These are phyloP conservation scores for Plodia interpunctella DNA, from an alignment of 1,140 invertebrate genomes.

Conservation along the genomic window DNA sequence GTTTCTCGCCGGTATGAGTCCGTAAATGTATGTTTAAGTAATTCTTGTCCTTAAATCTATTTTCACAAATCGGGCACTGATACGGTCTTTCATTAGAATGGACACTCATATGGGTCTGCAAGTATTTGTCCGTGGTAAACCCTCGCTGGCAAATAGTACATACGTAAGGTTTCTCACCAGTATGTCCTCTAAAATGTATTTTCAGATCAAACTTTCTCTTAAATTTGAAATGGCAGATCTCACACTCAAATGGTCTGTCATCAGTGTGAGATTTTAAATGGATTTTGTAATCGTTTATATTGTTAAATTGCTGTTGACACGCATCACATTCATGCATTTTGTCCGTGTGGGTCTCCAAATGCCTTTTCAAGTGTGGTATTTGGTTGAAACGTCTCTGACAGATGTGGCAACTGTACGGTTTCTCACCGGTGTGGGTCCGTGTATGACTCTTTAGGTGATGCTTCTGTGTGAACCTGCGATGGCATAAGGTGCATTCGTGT, in stretches of 20 bases:
- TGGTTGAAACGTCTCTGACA: not conserved
- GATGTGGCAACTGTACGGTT: constrained; percentile 5
- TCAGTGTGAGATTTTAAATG: not conserved
- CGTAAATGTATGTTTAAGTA: constrained; percentile 1
- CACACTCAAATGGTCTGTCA: constrained; percentile 79
- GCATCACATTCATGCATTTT: constrained; percentile 80
- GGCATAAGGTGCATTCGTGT: not conserved
- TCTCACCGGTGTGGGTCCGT: constrained; percentile 3
- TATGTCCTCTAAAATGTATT: constrained; percentile 36
- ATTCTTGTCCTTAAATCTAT: constrained; percentile 1
- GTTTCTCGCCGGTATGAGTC: constrained; percentile 10
- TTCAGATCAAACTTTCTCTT: constrained; percentile 62
- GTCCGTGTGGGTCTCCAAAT: constrained; percentile 3
- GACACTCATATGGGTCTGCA: constrained; percentile 1
- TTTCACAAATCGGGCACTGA: constrained; percentile 7
- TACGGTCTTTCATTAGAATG: not conserved
- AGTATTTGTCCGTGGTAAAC: not conserved
- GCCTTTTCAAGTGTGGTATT: not conserved
- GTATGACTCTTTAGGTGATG: not conserved
- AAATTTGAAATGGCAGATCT: constrained; percentile 70
- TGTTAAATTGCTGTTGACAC: constrained; percentile 2
- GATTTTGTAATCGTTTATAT: not conserved
- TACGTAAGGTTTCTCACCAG: constrained; percentile 19
- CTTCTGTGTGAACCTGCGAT: constrained; percentile 2
- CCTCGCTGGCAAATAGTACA: not conserved